These are phyloP conservation scores for Formicarius rufipectus DNA, from an alignment of 2,113 vertebrate species.

Conservation along the genomic window DNA sequence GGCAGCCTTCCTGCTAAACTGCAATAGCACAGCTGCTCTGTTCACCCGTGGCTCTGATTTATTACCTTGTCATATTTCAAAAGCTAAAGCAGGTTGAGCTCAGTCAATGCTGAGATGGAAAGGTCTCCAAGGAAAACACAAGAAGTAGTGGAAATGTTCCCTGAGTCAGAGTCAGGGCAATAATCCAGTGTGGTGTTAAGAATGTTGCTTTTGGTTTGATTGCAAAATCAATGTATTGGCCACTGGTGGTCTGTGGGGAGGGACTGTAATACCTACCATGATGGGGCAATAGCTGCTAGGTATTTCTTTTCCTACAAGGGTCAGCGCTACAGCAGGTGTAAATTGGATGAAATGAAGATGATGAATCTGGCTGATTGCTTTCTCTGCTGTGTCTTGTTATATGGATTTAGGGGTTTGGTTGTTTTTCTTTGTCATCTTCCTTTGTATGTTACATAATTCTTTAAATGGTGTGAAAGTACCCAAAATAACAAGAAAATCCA, in stretches of 20 bases:
- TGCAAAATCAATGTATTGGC: slow-evolving; percentile 27
- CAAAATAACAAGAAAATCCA: background rate
- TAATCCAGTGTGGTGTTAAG: background rate
- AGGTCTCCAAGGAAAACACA: slow-evolving; percentile 18
- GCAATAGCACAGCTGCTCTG: background rate
- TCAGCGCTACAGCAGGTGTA: background rate
- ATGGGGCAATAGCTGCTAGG: background rate
- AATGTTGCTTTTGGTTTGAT: slow-evolving; percentile 9
- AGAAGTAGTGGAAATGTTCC: background rate
- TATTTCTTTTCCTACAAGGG: background rate
- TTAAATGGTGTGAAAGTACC: background rate
- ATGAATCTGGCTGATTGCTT: background rate
- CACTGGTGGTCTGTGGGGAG: background rate
- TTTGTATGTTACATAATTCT: background rate
- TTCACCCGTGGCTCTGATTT: background rate
- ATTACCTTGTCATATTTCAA: slow-evolving; percentile 20
- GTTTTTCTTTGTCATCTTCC: background rate
- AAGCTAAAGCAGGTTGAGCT: slow-evolving; percentile 22
- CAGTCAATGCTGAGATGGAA: background rate
- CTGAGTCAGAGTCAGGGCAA: background rate
- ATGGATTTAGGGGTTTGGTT: background rate
- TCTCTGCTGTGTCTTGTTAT: background rate
- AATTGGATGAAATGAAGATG: background rate
- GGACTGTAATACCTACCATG: background rate
- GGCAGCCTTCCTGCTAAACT: background rate